These are phyloP conservation scores for Lycia hirtaria DNA, from an alignment of 2,888 invertebrate genomes.

Conservation along the genomic window DNA sequence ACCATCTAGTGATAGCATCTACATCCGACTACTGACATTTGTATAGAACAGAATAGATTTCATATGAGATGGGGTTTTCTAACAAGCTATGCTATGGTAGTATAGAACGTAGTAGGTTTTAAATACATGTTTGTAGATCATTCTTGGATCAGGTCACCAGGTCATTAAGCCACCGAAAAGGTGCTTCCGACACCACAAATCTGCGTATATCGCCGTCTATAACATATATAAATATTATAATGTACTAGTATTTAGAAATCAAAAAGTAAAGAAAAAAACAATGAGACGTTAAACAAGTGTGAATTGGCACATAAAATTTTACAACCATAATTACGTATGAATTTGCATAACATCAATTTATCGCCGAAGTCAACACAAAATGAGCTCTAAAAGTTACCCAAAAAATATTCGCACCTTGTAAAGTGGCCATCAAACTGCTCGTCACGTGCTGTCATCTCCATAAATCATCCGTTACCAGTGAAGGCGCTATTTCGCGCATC, in stretches of 20 bases:
- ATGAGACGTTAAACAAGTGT: too few relatives aligned
- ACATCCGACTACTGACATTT: conserved; percentile 3
- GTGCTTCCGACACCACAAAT: too few relatives aligned
- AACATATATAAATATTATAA: too few relatives aligned
- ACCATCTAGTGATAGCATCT: conserved; percentile 12
- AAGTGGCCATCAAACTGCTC: conserved; percentile 8
- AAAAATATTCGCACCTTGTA: conserved; percentile 16
- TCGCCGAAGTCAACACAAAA: background rate
- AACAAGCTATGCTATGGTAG: background rate
- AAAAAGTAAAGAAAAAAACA: too few relatives aligned
- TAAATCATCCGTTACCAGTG: conserved; percentile 14
- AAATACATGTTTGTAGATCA: too few relatives aligned
- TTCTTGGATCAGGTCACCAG: too few relatives aligned
- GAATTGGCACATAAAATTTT: background rate
- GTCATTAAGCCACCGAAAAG: too few relatives aligned
- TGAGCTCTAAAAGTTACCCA: background rate
- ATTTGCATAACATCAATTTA: background rate
- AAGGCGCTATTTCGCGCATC: conserved; percentile 19
- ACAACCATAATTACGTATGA: background rate
- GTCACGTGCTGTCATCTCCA: conserved; percentile 20
- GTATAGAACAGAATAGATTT: too few relatives aligned
- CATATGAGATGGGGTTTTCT: background rate
- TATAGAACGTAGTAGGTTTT: too few relatives aligned
- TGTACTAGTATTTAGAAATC: too few relatives aligned
- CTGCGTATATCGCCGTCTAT: too few relatives aligned